Evolutionary conservation across 1,140 invertebrate genomes (phyloP).

Genomic region (Elysia chlorotica): DNA sequence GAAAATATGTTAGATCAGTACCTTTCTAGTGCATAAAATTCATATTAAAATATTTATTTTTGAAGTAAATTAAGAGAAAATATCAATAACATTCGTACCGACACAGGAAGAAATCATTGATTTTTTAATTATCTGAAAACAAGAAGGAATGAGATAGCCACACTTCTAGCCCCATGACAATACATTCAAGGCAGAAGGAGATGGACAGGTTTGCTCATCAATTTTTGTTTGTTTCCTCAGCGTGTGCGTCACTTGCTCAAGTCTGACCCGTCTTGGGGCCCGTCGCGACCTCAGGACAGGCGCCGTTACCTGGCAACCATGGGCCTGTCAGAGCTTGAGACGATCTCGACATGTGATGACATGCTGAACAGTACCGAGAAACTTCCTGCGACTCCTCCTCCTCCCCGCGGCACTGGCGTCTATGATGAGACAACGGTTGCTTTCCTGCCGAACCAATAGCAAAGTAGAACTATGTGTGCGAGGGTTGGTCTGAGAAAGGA

Average conservation of each 20-base stretch:
- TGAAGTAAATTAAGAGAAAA: neutral
- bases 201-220: too few relatives aligned
- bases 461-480: too few relatives aligned
- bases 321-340: slow-evolving; percentile 10
- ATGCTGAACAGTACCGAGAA: too few relatives aligned
- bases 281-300: slow-evolving; percentile 36
- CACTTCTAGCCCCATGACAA: neutral
- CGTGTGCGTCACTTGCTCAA: slow-evolving; percentile 36
- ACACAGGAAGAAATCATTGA: neutral
- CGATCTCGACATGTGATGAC: neutral
- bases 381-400: too few relatives aligned
- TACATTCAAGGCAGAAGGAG: too few relatives aligned
- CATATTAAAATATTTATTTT: neutral
- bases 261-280: slow-evolving; percentile 47
- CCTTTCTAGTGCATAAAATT: too few relatives aligned
- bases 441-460: too few relatives aligned
- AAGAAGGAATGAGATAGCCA: neutral
- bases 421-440: slow-evolving; percentile 9
- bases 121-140: neutral
- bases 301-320: slow-evolving; percentile 38
- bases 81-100: neutral
- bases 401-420: neutral
- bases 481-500: too few relatives aligned
- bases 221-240: slow-evolving; percentile 31
- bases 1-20: too few relatives aligned